Evolutionary conservation across 2,888 invertebrate genomes (phyloP).

Genomic region (Ashinkailepas kermadecensis): DNA sequence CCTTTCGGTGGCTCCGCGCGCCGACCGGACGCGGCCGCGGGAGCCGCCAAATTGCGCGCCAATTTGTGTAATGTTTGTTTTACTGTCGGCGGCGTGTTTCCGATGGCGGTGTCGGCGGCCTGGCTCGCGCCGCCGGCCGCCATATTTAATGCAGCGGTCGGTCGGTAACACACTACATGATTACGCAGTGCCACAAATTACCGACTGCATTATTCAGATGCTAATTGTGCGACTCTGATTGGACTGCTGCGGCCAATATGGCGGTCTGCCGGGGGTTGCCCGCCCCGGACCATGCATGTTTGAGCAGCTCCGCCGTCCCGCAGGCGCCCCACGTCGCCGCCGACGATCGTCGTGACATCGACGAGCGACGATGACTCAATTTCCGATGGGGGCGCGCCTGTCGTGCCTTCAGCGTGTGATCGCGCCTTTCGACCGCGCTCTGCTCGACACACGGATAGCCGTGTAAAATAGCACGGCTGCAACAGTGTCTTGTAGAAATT

Average conservation of each 20-base stretch:
- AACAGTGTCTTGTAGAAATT: no score
- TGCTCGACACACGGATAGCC: background rate
- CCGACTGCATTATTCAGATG: background rate
- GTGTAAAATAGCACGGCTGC: background rate
- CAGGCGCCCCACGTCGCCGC: background rate
- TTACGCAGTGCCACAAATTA: slow-evolving; percentile 16
- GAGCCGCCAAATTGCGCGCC: background rate
- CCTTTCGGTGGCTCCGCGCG: background rate
- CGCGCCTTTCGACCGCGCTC: background rate
- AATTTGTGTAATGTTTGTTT: slow-evolving; percentile 20
- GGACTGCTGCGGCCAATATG: background rate
- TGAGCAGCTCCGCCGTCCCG: background rate
- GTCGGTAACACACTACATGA: slow-evolving; percentile 11
- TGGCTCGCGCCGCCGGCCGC: background rate
- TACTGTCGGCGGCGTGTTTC: background rate
- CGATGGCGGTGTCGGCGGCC: background rate
- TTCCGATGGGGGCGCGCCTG: background rate
- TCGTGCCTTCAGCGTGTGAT: no score
- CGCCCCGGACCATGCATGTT: background rate
- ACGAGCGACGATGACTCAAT: background rate
- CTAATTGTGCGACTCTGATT: slow-evolving; percentile 8
- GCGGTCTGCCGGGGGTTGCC: background rate
- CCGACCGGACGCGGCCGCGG: background rate
- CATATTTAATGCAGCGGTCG: background rate
- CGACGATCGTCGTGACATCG: background rate